phyloP scores from a whole-genome alignment of 2,113 vertebrate genomes.

The Malurus melanocephalus region DNA sequence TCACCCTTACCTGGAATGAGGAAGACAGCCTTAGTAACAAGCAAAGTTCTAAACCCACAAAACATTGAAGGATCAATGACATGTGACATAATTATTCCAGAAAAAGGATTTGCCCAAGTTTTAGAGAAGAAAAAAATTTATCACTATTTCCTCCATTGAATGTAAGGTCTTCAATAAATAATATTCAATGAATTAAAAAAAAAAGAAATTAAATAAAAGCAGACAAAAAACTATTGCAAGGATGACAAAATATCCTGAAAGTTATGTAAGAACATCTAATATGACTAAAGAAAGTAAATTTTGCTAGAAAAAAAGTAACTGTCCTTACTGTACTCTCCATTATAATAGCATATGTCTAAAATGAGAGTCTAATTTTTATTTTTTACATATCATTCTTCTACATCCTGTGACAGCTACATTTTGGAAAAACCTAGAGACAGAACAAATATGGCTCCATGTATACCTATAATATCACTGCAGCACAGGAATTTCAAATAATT shows the following conservation, averaged over 20 bases:
- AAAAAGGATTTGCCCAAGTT: neutral
- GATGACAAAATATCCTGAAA: neutral
- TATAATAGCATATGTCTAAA: neutral
- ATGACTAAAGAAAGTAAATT: neutral
- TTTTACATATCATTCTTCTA: neutral
- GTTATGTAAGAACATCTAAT: neutral
- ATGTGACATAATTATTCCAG: neutral
- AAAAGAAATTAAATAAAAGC: fast-evolving
- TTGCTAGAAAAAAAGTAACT: neutral
- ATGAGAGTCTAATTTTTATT: neutral
- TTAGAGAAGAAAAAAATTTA: neutral
- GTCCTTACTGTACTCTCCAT: neutral
- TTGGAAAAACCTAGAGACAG: neutral
- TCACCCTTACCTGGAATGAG: neutral
- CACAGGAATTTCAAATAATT: neutral
- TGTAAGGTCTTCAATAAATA: neutral
- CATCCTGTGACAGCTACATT: neutral
- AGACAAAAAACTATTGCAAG: neutral
- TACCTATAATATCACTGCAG: neutral
- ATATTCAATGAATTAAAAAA: neutral
- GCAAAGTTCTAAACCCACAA: neutral
- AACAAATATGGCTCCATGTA: neutral
- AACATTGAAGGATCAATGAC: neutral
- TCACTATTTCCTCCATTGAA: neutral
- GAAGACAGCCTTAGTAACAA: neutral